phyloP scores from a whole-genome alignment of 2,113 vertebrate genomes.

The Bombycilla garrulus region DNA sequence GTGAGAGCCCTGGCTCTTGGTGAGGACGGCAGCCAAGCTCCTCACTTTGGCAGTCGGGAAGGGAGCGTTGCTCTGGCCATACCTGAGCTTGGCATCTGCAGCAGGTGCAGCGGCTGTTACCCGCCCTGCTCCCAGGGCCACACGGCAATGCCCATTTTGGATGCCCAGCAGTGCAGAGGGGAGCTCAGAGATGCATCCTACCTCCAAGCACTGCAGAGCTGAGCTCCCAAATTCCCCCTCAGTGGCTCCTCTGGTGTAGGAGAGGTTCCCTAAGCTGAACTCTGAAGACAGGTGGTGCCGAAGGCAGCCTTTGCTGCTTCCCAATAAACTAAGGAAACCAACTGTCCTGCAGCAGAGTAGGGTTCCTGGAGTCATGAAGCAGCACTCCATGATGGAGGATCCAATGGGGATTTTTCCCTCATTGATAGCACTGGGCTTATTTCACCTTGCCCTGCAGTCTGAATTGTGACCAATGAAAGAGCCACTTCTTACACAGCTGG shows the following conservation, averaged over 20 bases:
- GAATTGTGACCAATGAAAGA: neutral
- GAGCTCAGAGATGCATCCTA: accelerated
- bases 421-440: neutral
- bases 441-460: neutral
- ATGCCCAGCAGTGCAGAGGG: neutral
- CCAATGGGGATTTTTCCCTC: neutral
- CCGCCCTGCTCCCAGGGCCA: neutral
- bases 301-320: neutral
- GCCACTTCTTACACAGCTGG: neutral
- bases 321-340: neutral
- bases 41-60: accelerated
- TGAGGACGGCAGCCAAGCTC: neutral
- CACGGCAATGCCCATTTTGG: neutral
- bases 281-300: neutral
- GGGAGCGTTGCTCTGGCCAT: accelerated
- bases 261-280: neutral
- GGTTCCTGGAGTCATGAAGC: neutral
- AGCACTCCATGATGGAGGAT: neutral
- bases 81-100: neutral
- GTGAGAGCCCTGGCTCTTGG: neutral
- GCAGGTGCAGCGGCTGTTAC: too few species aligned
- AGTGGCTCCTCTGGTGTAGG: neutral
- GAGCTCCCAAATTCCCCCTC: neutral
- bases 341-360: neutral
- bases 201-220: neutral